These are phyloP conservation scores for Opisthograptis luteolata DNA, from an alignment of 2,888 invertebrate genomes.

Conservation along the genomic window DNA sequence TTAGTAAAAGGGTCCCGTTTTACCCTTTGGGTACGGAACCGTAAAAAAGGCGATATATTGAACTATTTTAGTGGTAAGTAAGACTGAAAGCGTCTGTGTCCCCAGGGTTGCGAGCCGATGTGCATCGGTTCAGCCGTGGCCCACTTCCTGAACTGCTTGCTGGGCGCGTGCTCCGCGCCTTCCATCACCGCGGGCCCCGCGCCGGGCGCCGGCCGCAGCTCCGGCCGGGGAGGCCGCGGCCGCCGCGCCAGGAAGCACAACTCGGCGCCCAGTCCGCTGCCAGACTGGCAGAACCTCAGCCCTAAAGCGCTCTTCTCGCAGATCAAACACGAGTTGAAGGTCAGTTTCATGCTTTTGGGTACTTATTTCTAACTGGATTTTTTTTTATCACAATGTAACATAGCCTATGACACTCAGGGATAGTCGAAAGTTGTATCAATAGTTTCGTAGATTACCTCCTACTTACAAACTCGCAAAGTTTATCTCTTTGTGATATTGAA, in stretches of 20 bases:
- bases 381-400: no score
- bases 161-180: slow-evolving; percentile 90
- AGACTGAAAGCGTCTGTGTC: no score
- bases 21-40: no score
- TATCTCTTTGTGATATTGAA: no score
- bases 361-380: no score
- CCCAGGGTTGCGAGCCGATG: slow-evolving; percentile 95
- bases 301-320: slow-evolving; percentile 95
- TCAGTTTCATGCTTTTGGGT: slow-evolving; percentile 36
- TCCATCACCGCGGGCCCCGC: slow-evolving; percentile 58
- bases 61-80: no score
- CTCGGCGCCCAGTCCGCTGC: slow-evolving; percentile 53
- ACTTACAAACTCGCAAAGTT: no score
- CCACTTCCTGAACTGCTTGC: slow-evolving; percentile 97
- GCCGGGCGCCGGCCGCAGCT: slow-evolving; percentile 84
- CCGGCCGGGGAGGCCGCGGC: slow-evolving; percentile 65
- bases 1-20: no score
- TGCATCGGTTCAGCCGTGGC: slow-evolving; percentile 95
- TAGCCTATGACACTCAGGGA: no score
- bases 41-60: no score
- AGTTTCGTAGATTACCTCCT: no score
- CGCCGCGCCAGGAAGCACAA: slow-evolving; percentile 54
- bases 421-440: no score
- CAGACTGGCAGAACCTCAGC: slow-evolving; percentile 94
- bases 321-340: slow-evolving; percentile 90